Percentiles rank a stretch among this genome's conserved stretches.
Evolutionary conservation across 2,797 vertebrate genomes (phyloP).

Genomic region (Clarias pachynema): DNA sequence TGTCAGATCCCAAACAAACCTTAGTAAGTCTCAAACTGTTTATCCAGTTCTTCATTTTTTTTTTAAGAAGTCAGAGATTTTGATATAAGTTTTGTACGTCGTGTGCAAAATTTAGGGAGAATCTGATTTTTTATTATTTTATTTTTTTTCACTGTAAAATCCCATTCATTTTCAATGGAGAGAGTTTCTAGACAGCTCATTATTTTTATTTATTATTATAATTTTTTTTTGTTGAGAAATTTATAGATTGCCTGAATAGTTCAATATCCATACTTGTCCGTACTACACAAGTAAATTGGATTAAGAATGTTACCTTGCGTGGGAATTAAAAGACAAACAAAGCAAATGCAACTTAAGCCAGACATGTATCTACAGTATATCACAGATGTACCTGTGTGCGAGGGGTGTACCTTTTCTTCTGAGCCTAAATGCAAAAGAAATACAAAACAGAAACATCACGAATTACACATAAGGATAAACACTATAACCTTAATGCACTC

Average conservation of each 20-base stretch:
- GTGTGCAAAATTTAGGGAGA: too few relatives aligned
- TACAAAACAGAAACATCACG: constrained; percentile 59
- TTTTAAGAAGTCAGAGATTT: too few relatives aligned
- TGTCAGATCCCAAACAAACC: too few relatives aligned
- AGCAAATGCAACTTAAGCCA: background rate
- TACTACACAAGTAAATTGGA: background rate
- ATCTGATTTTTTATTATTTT: too few relatives aligned
- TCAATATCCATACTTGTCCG: background rate
- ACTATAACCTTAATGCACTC: background rate
- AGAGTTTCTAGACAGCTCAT: too few relatives aligned
- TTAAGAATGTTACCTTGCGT: background rate
- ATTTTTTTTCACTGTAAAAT: too few relatives aligned
- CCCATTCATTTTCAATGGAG: background rate
- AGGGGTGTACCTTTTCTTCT: constrained; percentile 94
- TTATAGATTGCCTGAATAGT: background rate
- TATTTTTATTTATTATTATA: too few relatives aligned
- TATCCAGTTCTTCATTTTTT: too few relatives aligned
- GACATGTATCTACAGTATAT: background rate
- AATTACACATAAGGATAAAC: background rate
- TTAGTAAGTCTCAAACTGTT: too few relatives aligned
- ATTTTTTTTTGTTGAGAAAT: background rate
- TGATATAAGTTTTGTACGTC: too few relatives aligned
- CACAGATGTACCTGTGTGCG: constrained; percentile 86
- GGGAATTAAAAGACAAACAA: background rate
- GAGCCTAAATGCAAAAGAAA: constrained; percentile 81